A percentile compares a stretch with the other conserved stretches of the same genome.
These are phyloP conservation scores for Drosophila lacertosa DNA, from an alignment of 1,140 invertebrate genomes.

Conservation along the genomic window DNA sequence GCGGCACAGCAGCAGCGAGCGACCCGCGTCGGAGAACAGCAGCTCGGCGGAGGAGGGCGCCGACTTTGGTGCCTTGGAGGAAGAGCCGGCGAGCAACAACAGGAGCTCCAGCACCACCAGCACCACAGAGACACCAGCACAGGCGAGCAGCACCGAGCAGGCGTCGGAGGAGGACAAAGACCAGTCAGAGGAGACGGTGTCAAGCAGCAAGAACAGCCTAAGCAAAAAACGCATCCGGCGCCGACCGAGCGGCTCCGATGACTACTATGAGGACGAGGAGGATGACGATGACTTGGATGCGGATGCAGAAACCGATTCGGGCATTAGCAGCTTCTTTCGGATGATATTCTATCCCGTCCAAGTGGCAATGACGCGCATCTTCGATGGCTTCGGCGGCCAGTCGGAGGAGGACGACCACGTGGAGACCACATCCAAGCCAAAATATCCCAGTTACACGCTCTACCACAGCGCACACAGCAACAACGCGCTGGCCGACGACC, in stretches of 20 bases:
- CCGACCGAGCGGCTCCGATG: constrained; percentile 49
- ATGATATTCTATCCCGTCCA: constrained; percentile 81
- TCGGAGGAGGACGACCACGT: constrained; percentile 33
- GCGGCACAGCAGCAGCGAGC: constrained; percentile 1
- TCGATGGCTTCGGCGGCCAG: constrained; percentile 54
- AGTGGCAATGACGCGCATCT: constrained; percentile 66
- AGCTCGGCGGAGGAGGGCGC: constrained; percentile 74
- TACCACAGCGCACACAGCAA: constrained; percentile 73
- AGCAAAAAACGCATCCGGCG: constrained; percentile 72
- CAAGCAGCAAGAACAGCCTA: constrained; percentile 53
- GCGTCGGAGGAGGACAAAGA: too few relatives aligned
- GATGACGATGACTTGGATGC: constrained; percentile 6
- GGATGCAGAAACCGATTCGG: constrained; percentile 17
- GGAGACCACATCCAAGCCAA: constrained; percentile 12
- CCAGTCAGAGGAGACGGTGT: constrained; percentile 12
- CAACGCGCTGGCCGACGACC: constrained; percentile 34
- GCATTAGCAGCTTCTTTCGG: constrained; percentile 70
- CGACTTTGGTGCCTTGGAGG: constrained; percentile 72
- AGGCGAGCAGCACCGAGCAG: constrained; percentile 4
- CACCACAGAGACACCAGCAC: neutral
- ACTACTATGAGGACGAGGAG: constrained; percentile 51
- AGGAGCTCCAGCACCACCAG: constrained; percentile 10
- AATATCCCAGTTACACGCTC: constrained; percentile 72
- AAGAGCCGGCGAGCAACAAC: constrained; percentile 27
- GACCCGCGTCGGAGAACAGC: constrained; percentile 38